phyloP scores from a whole-genome alignment of 2,797 vertebrate genomes.

The Vespertilio murinus region DNA sequence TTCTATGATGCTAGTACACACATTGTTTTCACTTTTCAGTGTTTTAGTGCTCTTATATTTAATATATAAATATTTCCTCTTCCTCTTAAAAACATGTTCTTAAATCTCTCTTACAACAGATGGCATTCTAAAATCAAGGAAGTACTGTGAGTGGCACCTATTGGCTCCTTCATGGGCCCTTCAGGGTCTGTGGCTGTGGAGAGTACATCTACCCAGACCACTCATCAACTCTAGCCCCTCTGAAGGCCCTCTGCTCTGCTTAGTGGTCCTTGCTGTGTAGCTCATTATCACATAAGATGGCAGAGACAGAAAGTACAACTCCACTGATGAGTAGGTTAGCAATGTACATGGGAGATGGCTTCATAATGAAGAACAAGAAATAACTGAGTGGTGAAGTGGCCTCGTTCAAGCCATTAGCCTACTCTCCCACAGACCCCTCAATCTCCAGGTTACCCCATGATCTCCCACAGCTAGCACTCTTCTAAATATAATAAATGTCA shows the following conservation, averaged over 20 bases:
- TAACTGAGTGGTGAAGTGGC: background rate
- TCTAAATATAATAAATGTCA: background rate
- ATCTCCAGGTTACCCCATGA: background rate
- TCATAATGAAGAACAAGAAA: background rate
- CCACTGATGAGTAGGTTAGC: background rate
- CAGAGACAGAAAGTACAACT: background rate
- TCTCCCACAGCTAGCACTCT: background rate
- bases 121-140: background rate
- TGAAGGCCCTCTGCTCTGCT: background rate
- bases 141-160: fast-evolving
- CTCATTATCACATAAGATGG: background rate
- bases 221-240: background rate
- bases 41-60: background rate
- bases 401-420: background rate
- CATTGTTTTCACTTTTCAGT: background rate
- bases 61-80: background rate
- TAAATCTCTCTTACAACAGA: background rate
- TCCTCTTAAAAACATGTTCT: background rate
- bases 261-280: background rate
- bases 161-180: fast-evolving
- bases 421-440: background rate
- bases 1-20: background rate
- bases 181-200: background rate
- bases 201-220: fast-evolving
- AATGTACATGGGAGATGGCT: background rate